A percentile compares a stretch with the other conserved stretches of the same genome.
Evolutionary conservation across 2,797 vertebrate genomes (phyloP).

Genomic region (Gobio occitaniae): DNA sequence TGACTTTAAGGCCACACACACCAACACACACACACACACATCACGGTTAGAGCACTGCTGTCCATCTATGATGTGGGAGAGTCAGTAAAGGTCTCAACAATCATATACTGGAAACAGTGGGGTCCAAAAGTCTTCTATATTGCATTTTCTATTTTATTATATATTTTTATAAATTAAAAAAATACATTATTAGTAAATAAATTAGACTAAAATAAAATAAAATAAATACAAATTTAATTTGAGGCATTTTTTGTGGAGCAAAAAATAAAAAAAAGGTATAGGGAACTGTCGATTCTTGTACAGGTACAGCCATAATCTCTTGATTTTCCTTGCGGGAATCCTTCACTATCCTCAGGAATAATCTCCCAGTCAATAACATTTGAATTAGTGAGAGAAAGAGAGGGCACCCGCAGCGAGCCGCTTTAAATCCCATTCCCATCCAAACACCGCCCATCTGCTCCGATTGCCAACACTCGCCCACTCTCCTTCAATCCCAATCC

Average conservation of each 20-base stretch:
- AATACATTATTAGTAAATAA: background rate
- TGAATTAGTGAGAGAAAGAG: slow-evolving; percentile 32
- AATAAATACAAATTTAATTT: no score
- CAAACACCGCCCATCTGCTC: slow-evolving; percentile 46
- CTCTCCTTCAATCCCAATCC: background rate
- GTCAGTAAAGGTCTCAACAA: background rate
- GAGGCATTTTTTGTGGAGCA: background rate
- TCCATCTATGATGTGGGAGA: background rate
- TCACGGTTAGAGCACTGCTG: background rate
- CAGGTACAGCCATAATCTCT: slow-evolving; percentile 64
- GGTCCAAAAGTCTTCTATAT: background rate
- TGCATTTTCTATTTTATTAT: background rate
- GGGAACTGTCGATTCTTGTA: slow-evolving; percentile 46
- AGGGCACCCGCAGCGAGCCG: background rate
- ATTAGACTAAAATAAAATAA: background rate
- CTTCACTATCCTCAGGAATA: slow-evolving; percentile 40
- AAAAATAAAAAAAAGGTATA: background rate
- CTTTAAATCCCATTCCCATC: slow-evolving; percentile 37
- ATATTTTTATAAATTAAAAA: background rate
- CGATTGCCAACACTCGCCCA: background rate
- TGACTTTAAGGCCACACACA: background rate
- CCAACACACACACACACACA: background rate
- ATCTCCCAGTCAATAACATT: slow-evolving; percentile 38
- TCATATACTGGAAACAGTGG: background rate
- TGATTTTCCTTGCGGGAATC: slow-evolving; percentile 56